A percentile compares a stretch with the other conserved stretches of the same genome.
Evolutionary conservation across 2,888 invertebrate species (phyloP).

Genomic region (Rhimphoctona megacephalus): DNA sequence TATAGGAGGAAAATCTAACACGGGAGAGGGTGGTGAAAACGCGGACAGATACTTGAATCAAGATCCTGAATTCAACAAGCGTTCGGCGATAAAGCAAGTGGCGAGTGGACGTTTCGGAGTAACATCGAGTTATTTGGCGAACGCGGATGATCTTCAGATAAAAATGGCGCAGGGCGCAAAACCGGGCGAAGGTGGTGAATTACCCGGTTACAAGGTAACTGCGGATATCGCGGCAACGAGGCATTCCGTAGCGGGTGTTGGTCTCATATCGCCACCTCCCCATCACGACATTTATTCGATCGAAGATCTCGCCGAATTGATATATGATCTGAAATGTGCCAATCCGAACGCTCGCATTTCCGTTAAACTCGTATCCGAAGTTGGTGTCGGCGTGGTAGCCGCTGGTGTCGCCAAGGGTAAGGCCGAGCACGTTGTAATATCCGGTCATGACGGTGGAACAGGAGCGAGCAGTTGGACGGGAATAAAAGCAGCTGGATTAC

Average conservation of each 20-base stretch:
- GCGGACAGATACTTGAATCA: slow-evolving; percentile 88
- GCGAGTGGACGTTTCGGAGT: slow-evolving; percentile 99
- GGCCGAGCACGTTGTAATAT: slow-evolving; percentile 99
- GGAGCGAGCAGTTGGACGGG: slow-evolving; percentile 99
- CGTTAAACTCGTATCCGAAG: slow-evolving; percentile 99
- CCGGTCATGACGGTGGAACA: slow-evolving; percentile 99
- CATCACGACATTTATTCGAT: slow-evolving; percentile 99
- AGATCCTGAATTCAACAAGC: slow-evolving; percentile 92
- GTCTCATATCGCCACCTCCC: slow-evolving; percentile 99
- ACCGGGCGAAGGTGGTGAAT: slow-evolving; percentile 99
- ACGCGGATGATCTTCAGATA: slow-evolving; percentile 99
- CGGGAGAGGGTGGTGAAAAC: slow-evolving; percentile 98
- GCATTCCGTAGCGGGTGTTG: slow-evolving; percentile 98
- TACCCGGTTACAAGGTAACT: slow-evolving; percentile 95
- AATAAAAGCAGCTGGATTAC: slow-evolving; percentile 98
- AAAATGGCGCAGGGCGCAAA: slow-evolving; percentile 99
- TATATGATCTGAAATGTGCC: slow-evolving; percentile 98
- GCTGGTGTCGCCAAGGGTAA: slow-evolving; percentile 99
- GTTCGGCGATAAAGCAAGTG: slow-evolving; percentile 99
- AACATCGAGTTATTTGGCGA: slow-evolving; percentile 97
- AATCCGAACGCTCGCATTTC: slow-evolving; percentile 98
- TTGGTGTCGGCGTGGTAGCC: slow-evolving; percentile 99
- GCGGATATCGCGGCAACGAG: slow-evolving; percentile 97
- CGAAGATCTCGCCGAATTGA: slow-evolving; percentile 98
- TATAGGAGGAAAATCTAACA: slow-evolving; percentile 98